Evolutionary conservation across 2,888 invertebrate genomes (phyloP), one percentile per base, ranked within the genome.

Genomic region (Cantharis lateralis): DNA sequence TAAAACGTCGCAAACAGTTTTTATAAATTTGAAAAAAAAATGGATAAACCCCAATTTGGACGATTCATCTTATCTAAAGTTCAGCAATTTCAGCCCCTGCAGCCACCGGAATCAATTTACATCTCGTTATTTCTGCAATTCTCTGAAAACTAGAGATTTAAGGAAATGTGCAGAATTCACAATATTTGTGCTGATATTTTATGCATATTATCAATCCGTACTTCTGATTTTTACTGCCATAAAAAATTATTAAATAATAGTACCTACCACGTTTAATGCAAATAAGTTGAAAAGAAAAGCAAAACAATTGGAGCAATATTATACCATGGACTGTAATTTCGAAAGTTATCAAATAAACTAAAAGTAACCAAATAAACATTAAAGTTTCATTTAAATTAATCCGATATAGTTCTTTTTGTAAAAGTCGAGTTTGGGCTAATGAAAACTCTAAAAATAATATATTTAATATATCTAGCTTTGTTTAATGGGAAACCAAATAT

Each of bases 91-190:
- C 84, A 84, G 82, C 83, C 85, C 85, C 85, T 82, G 85, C 83
- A 85, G 85, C 86, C 84, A 83, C 85, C 84, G 84, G 86, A 87
- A 87, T 87, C 87, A 88, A 88, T 88, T 88, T 88, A 87, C 88
- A 88, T 87, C 86, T 87, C 87, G 87, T 87, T 87, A 87, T 86
- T 85, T 84, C 82, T 82, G 81, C 80, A 79, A 81, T 81, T 82
- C 81, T 81, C 80, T 80, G 77, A 80, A 79, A 80, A 76, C 81
- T 73, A 77, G 75, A 76, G 78, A 78, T 78, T 78, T 76, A 78
- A 76, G 78, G 76, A 78, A 78, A 76, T 78, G 76, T 74, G 78
- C 78, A 73, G 78, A 78, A 78, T 78, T 76, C 78, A 78, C 75
- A 78, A 78, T 78, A 78, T 78, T 78, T 76, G 73, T 68, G 68